These are phyloP conservation scores for Megalonaias nervosa DNA, from an alignment of 1,140 invertebrate genomes.

Conservation along the genomic window DNA sequence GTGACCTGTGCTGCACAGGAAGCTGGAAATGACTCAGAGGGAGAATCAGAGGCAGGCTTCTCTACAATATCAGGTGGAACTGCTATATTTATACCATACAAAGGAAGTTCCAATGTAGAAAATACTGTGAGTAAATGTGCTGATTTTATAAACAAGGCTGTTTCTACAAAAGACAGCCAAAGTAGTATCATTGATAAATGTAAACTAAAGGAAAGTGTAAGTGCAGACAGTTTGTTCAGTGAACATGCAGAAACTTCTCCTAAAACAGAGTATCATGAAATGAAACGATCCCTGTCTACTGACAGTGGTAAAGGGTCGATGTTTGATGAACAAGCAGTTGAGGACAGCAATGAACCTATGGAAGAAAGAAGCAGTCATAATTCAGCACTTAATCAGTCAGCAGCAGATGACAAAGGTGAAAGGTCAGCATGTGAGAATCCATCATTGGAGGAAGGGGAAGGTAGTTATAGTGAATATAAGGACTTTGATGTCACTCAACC, in stretches of 20 bases:
- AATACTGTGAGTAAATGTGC: no score
- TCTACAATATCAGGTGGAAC: constrained; percentile 47
- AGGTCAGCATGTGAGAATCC: no score
- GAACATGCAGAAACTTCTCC: constrained; percentile 10
- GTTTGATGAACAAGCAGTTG: constrained; percentile 40
- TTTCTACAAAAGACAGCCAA: no score
- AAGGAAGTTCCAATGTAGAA: no score
- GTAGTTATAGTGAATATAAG: not conserved
- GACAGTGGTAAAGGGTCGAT: constrained; percentile 61
- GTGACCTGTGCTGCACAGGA: constrained; percentile 1
- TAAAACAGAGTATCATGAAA: constrained; percentile 20
- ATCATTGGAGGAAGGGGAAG: not conserved
- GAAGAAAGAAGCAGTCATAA: not conserved
- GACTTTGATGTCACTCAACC: no score
- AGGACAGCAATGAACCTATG: not conserved
- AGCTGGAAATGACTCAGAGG: constrained; percentile 35
- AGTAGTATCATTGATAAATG: no score
- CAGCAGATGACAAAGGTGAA: not conserved
- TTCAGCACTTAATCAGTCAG: not conserved
- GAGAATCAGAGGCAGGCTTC: constrained; percentile 50
- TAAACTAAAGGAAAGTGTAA: constrained; percentile 6
- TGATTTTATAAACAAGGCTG: no score
- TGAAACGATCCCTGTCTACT: constrained; percentile 47
- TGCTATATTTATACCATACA: no score
- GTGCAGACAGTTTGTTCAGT: constrained; percentile 57